These are phyloP conservation scores for Pachyseris speciosa DNA, from an alignment of 64 coral and sea anemone species.

Conservation along the genomic window DNA sequence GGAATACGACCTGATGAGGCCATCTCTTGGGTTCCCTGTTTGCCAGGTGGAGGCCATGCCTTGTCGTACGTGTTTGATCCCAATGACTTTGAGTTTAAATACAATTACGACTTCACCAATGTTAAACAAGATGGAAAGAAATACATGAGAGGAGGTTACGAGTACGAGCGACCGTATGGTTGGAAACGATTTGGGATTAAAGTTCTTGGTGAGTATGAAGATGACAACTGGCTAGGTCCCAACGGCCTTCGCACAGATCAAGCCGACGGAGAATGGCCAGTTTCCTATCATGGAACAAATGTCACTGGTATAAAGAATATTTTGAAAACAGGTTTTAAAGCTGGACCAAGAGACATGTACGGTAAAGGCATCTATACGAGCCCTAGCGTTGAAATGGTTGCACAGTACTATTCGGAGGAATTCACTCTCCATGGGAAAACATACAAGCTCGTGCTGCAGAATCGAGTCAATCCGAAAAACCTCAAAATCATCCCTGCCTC, in stretches of 20 bases:
- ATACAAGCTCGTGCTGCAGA: slow-evolving; percentile 67
- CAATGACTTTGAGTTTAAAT: slow-evolving; percentile 31
- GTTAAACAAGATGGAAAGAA: slow-evolving; percentile 50
- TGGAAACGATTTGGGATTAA: slow-evolving; percentile 69
- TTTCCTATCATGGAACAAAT: slow-evolving; percentile 71
- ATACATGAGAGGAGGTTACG: slow-evolving; percentile 53
- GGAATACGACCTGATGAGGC: slow-evolving; percentile 12
- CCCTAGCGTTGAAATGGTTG: slow-evolving; percentile 64
- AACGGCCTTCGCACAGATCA: slow-evolving; percentile 38
- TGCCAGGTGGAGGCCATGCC: neutral
- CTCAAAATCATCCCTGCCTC: slow-evolving; percentile 53
- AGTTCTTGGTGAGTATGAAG: slow-evolving; percentile 29
- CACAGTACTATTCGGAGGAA: slow-evolving; percentile 7
- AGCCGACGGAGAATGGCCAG: slow-evolving; percentile 48
- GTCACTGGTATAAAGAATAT: slow-evolving; percentile 4
- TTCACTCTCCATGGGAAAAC: slow-evolving; percentile 54
- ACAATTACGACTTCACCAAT: slow-evolving; percentile 65
- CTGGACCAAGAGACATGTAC: neutral
- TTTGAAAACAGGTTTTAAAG: slow-evolving; percentile 13
- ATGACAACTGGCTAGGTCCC: slow-evolving; percentile 56
- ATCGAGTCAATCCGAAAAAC: slow-evolving; percentile 46
- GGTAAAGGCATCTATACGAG: slow-evolving; percentile 58
- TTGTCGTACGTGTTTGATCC: neutral
- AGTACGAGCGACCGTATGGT: slow-evolving; percentile 62
- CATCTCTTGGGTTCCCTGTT: neutral